Percentiles rank a stretch among this genome's conserved stretches.
Conservation (phyloP, 2,113 vertebrate genomes). For the Prietella phreatophila region DNA sequence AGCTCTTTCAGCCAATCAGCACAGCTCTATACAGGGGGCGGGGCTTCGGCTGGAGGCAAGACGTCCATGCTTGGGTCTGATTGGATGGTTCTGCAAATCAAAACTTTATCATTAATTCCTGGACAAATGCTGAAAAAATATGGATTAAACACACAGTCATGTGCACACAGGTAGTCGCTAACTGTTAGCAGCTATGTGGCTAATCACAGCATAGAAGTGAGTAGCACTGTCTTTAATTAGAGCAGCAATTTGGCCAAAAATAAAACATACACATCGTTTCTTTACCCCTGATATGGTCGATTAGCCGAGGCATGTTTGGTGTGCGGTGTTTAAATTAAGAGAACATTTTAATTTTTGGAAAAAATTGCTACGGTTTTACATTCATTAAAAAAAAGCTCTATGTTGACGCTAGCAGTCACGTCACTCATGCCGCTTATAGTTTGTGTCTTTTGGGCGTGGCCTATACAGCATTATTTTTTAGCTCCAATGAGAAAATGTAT, state of each 20-base stretch:
- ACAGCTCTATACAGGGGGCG: slow-evolving; percentile 74
- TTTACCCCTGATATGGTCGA: neutral
- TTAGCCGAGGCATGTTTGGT: neutral
- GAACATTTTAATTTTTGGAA: neutral
- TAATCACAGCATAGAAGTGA: neutral
- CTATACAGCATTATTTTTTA: neutral
- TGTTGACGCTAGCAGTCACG: neutral
- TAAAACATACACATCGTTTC: neutral
- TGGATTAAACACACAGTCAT: neutral
- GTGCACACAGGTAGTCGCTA: neutral
- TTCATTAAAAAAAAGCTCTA: neutral
- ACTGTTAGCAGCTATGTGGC: neutral
- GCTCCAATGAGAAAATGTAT: neutral
- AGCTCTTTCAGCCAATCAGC: slow-evolving; percentile 73
- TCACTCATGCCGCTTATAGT: neutral
- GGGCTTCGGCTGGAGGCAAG: slow-evolving; percentile 66
- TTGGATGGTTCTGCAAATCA: neutral
- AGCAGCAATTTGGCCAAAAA: neutral
- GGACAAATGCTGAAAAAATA: neutral
- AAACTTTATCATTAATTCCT: neutral
- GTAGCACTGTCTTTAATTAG: neutral
- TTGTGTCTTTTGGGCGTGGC: neutral
- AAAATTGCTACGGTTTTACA: neutral
- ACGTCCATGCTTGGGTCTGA: slow-evolving; percentile 84
- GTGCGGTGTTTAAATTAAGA: neutral